These are phyloP conservation scores for Lepetodrilus schrolli DNA, from an alignment of 2,888 invertebrate genomes.

Conservation along the genomic window DNA sequence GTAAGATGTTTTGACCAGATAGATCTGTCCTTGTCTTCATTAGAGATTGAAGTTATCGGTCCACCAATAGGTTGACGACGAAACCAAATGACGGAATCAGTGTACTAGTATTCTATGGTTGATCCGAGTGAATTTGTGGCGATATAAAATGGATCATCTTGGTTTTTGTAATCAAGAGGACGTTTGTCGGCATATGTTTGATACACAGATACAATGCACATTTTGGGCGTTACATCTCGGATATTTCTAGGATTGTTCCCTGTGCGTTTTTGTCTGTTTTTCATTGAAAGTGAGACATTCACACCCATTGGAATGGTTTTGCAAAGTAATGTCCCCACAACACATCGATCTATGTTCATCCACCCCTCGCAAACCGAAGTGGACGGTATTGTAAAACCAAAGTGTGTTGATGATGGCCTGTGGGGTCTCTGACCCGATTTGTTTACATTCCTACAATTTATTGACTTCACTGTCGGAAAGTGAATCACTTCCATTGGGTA, in stretches of 20 bases:
- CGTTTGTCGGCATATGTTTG: constrained; percentile 30
- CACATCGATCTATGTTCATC: constrained; percentile 39
- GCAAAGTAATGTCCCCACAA: constrained; percentile 35
- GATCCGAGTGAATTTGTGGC: background rate
- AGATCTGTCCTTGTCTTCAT: background rate
- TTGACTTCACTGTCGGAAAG: constrained; percentile 33
- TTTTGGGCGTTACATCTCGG: constrained; percentile 34
- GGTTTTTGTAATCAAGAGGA: constrained; percentile 24
- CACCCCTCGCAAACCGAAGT: constrained; percentile 32
- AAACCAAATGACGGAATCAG: background rate
- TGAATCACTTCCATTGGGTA: constrained; percentile 24
- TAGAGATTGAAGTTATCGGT: background rate
- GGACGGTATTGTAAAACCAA: constrained; percentile 37
- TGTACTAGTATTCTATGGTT: background rate
- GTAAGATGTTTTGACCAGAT: background rate
- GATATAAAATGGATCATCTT: background rate
- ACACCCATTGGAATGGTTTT: constrained; percentile 29
- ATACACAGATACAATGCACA: constrained; percentile 35
- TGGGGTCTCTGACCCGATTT: constrained; percentile 34
- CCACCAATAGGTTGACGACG: constrained; percentile 4
- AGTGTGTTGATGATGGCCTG: constrained; percentile 34
- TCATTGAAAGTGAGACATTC: constrained; percentile 36
- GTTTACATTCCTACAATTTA: constrained; percentile 28
- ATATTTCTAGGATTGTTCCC: constrained; percentile 38
- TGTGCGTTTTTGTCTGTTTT: constrained; percentile 36